Percentiles rank a stretch among this genome's conserved stretches.
Evolutionary conservation across 2,888 invertebrate genomes (phyloP).

Genomic region (Chrysomela aeneicollis): DNA sequence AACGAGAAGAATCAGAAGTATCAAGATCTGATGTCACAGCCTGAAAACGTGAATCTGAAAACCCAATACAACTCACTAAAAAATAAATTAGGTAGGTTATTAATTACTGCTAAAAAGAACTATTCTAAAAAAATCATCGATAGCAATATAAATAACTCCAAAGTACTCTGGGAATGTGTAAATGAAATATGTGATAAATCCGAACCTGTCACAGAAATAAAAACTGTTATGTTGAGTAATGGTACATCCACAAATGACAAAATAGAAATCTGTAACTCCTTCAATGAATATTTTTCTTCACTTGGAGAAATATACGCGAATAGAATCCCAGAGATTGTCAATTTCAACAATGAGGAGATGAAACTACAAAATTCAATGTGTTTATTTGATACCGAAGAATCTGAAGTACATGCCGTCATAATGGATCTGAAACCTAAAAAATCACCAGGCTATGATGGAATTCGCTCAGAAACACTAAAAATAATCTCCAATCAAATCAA

Average conservation of each 20-base stretch:
- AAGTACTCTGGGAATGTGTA: conserved; percentile 9
- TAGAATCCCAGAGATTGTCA: background rate
- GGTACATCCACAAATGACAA: background rate
- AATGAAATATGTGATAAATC: conserved; percentile 8
- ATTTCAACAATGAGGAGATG: background rate
- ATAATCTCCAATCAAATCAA: background rate
- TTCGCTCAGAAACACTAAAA: conserved; percentile 4
- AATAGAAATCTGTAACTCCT: conserved; percentile 9
- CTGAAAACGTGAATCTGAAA: background rate
- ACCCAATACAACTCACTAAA: conserved; percentile 8
- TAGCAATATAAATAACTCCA: background rate
- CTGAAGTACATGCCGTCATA: conserved; percentile 8
- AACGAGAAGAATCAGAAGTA: conserved; percentile 10
- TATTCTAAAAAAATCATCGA: conserved; percentile 1
- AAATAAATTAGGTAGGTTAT: background rate
- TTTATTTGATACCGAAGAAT: conserved; percentile 5
- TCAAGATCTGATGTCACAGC: background rate
- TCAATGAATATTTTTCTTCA: background rate
- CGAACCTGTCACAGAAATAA: background rate
- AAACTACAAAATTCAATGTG: conserved; percentile 8
- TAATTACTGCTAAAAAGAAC: conserved; percentile 6
- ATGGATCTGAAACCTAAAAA: conserved; percentile 11
- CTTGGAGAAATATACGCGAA: background rate
- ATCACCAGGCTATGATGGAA: conserved; percentile 2
- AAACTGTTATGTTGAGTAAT: background rate